Conservation (phyloP, 2,797 vertebrate genomes). For the Clarias pachynema region DNA sequence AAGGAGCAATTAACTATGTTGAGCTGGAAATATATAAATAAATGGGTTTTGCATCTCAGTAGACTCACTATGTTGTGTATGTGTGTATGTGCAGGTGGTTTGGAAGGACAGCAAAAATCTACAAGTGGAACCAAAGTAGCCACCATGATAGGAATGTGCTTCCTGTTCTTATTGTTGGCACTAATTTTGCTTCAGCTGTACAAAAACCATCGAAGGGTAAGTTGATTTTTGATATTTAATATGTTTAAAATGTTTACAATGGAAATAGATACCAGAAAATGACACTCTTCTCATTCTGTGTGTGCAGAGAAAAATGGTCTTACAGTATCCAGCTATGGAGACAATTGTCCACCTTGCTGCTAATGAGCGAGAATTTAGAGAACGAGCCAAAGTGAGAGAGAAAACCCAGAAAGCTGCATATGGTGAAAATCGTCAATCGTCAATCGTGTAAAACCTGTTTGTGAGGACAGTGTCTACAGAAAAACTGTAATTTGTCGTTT, state of each 20-base stretch:
- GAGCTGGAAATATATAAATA: background rate
- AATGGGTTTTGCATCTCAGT: background rate
- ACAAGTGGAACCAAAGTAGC: conserved; percentile 41
- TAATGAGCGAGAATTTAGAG: conserved; percentile 67
- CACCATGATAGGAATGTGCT: conserved; percentile 59
- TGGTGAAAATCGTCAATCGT: conserved; percentile 22
- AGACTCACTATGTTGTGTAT: background rate
- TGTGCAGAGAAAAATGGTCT: conserved; percentile 69
- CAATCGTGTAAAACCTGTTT: conserved; percentile 44
- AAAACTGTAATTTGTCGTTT: background rate
- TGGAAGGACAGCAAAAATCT: conserved; percentile 43
- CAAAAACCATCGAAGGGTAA: conserved; percentile 76
- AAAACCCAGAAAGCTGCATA: conserved; percentile 10
- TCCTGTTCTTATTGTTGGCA: conserved; percentile 68
- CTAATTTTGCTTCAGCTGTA: conserved; percentile 71
- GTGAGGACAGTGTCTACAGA: background rate
- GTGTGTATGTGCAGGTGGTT: conserved; percentile 59
- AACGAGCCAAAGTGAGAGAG: conserved; percentile 55
- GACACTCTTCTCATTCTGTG: conserved; percentile 8
- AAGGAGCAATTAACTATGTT: too few relatives aligned
- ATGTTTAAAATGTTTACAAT: background rate
- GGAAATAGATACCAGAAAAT: background rate
- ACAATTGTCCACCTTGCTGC: conserved; percentile 70
- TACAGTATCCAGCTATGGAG: conserved; percentile 76
- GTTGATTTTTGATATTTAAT: conserved; percentile 24